These are phyloP conservation scores for Nomada goodeniana DNA, from an alignment of 2,888 invertebrate species.

Conservation along the genomic window DNA sequence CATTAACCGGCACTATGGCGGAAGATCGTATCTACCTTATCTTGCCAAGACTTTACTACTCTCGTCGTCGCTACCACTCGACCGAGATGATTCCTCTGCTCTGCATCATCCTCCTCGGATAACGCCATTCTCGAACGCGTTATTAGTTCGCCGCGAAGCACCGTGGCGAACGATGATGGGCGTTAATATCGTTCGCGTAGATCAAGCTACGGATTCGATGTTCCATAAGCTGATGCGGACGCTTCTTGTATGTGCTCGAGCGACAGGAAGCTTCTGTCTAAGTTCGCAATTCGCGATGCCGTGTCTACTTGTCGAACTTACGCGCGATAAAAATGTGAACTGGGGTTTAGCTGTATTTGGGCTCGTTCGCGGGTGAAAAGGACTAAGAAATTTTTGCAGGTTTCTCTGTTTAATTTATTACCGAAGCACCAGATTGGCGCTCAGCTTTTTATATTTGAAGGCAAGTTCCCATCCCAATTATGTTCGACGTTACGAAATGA, in stretches of 20 bases:
- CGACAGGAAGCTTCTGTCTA: not conserved
- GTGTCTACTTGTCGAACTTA: too few relatives aligned
- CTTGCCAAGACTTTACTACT: slow-evolving; percentile 63
- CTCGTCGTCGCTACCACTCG: slow-evolving; percentile 34
- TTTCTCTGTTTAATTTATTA: too few relatives aligned
- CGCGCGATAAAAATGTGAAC: too few relatives aligned
- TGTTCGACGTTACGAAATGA: too few relatives aligned
- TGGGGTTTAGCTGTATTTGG: too few relatives aligned
- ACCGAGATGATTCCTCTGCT: slow-evolving; percentile 48
- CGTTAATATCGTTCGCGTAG: slow-evolving; percentile 17
- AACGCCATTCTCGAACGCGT: slow-evolving; percentile 39
- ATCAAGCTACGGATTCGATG: not conserved
- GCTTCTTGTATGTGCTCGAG: not conserved
- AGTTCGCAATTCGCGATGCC: too few relatives aligned
- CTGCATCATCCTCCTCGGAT: slow-evolving; percentile 39
- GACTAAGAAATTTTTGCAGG: too few relatives aligned
- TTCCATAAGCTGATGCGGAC: not conserved
- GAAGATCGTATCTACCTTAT: slow-evolving; percentile 78
- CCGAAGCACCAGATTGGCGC: too few relatives aligned
- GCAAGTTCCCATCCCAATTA: too few relatives aligned
- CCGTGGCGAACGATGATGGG: slow-evolving; percentile 20
- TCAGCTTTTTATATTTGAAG: too few relatives aligned
- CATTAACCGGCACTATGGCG: slow-evolving; percentile 76
- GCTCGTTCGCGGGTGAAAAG: too few relatives aligned
- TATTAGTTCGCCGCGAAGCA: slow-evolving; percentile 50